Base-by-base conservation (phyloP, 2,113 vertebrate species). In the Maccullochella peelii region DNA sequence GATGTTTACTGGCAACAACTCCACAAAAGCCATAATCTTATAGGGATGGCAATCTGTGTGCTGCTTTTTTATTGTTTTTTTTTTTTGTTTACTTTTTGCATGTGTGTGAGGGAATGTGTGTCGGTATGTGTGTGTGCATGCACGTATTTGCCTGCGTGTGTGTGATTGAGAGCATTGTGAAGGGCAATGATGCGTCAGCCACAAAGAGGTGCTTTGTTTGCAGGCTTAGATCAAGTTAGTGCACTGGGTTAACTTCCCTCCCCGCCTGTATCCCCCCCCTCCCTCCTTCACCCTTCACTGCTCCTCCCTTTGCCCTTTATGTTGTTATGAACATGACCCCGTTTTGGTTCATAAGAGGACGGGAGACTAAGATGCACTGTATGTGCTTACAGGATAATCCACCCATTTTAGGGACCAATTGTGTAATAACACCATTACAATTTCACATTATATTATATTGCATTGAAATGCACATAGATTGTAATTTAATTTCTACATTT, bases 181-280 rank as follows among this genome's bases (percentile, higher is more conserved):
- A 91, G 84, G 86, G 77, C 83, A 88, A 61, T 86, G 89, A 91
- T 85, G 86, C 58, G 76, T 89, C 88, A 79, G 87, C 86, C 88
- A 93, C 86, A 92, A 91, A 93, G 87, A 85, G 76, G 25, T 77
- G 90, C 92, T 94, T 89, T 90, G 91, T 94, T 91, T 86, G 73
- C 88, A 86, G 76, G 73, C 85, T 86, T 72, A 86, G 72, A 87
- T 89, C 87, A 92, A 87, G 93, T 89, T 89, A 74, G 75, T 69
- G 82, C 65, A 67, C 80, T 83, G 78, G 79, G 80, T 79, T 82
- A 80, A 79, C 62, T 58, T 30, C 61, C 77, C 50, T 36, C 27
- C 85, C 76, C 66, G 21, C 49, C 55, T 6, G 1, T 18, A 10
- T 18, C 58, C 67, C n/a, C 50, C 57, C 36, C 54, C 25, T 20